Base-by-base conservation (phyloP, 2,113 vertebrate species). In the Xenotilapia longispinis region DNA sequence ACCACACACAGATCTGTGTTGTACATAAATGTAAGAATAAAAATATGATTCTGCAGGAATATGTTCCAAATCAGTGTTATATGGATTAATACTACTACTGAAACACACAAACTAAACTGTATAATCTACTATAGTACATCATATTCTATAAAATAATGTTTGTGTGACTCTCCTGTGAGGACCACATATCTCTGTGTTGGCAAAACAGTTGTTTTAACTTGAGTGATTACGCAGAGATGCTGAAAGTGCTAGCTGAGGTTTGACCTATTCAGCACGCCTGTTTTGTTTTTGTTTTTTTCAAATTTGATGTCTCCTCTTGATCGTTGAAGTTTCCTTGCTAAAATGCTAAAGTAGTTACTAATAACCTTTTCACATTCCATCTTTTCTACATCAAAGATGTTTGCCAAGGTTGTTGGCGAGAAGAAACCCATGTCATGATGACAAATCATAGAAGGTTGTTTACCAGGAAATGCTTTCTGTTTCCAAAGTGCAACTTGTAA, bases 21-120 rank as follows among this genome's bases (percentile, higher is more conserved):
- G 33, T 38, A 40, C 19, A 40, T 40, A 21, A 14, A 68, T 68
- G 36, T 14, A 68, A 68, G 36, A 40, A n/a, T 65, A 38, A 65
- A 38, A 65, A 65, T 19, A 21, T 21, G 19, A 9, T 68, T 65
- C 63, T 68, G 19, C n/a, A 68, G 63, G 11, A 68, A 68, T 40
- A 68, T 68, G 63, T 40, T 40, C 63, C 63, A 38, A 68, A 38
- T 68, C 19, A 40, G 36, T 42, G 65, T 70, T 70, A 70, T 42
- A 70, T 42, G n/a, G 3, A 42, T 70, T 40, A 23, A 9, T 40
- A 68, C 36, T 70, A 2, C 63, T 70, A 40, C 63, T 42, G 36
- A 36, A 65, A 65, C 31, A 63, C 58, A 36, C 31, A 36, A 36
- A 63, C 58, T 36, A 19, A 33, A 36, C 63, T 23, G 19, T 40